These are phyloP conservation scores for Brenthis daphne DNA, from an alignment of 2,888 invertebrate genomes.

Conservation along the genomic window DNA sequence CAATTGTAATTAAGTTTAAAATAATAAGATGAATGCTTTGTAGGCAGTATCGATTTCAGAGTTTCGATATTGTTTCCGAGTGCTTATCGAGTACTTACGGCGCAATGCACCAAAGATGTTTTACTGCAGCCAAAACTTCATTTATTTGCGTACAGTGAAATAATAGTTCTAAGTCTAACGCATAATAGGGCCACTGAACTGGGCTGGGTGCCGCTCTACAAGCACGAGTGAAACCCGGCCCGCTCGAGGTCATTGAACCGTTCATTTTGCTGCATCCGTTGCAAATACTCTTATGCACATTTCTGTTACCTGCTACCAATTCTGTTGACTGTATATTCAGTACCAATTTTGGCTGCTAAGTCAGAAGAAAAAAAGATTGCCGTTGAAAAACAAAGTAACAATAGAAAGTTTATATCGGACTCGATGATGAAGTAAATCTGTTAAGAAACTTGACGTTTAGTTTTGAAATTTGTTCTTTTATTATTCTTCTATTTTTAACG, in stretches of 20 bases:
- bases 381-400: slow-evolving; percentile 55
- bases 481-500: too few species aligned
- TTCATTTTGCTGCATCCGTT: slow-evolving; percentile 82
- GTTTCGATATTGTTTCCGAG: slow-evolving; percentile 7
- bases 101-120: slow-evolving; percentile 19
- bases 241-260: slow-evolving; percentile 77
- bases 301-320: slow-evolving; percentile 71
- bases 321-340: slow-evolving; percentile 61
- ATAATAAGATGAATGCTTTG: background rate
- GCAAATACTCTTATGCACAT: slow-evolving; percentile 77
- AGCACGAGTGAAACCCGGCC: slow-evolving; percentile 80
- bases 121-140: slow-evolving; percentile 4
- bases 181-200: slow-evolving; percentile 76
- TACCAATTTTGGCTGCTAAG: slow-evolving; percentile 63
- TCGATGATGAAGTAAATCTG: slow-evolving; percentile 28
- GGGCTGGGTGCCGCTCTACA: slow-evolving; percentile 62
- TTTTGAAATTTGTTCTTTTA: background rate
- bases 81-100: background rate
- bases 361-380: slow-evolving; percentile 65
- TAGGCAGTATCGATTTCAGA: slow-evolving; percentile 14
- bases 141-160: slow-evolving; percentile 46
- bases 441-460: background rate
- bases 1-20: background rate
- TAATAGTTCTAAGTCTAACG: slow-evolving; percentile 53
- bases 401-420: slow-evolving; percentile 44